Evolutionary conservation across 2,113 vertebrate genomes (phyloP).

Genomic region (Gymnorhina tibicen): DNA sequence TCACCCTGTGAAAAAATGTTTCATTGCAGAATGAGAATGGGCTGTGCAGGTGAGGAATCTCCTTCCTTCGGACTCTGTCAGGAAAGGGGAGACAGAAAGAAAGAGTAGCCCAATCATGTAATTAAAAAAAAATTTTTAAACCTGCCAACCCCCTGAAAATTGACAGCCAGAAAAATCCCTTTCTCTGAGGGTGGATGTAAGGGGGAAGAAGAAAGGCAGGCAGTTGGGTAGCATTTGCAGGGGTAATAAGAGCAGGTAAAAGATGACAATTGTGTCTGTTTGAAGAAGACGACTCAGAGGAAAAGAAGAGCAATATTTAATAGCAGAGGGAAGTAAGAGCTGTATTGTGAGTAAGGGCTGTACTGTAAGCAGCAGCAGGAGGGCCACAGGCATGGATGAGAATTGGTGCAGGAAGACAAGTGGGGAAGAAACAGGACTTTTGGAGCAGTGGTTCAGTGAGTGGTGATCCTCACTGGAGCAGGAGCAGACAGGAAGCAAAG

Average conservation of each 20-base stretch:
- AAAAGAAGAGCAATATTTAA: not conserved
- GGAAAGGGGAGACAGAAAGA: not conserved
- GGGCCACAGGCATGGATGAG: fast-evolving
- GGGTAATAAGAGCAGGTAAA: not conserved
- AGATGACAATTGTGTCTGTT: not conserved
- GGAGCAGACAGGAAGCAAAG: not conserved
- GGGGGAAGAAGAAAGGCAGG: not conserved
- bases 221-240: not conserved
- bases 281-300: not conserved
- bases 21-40: not conserved
- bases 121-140: not conserved
- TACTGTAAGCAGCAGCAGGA: not conserved
- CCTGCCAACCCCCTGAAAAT: not conserved
- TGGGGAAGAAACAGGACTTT: not conserved
- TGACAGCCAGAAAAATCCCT: not conserved
- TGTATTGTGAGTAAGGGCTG: not conserved
- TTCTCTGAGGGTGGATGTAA: not conserved
- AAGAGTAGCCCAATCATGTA: not conserved
- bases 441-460: not conserved
- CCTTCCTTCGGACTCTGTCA: not conserved
- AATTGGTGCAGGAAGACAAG: not conserved
- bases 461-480: not conserved
- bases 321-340: not conserved
- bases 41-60: not conserved
- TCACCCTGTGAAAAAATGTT: not conserved